phyloP scores from a whole-genome alignment of 2,888 invertebrate species.

The Drosophila quinaria region DNA sequence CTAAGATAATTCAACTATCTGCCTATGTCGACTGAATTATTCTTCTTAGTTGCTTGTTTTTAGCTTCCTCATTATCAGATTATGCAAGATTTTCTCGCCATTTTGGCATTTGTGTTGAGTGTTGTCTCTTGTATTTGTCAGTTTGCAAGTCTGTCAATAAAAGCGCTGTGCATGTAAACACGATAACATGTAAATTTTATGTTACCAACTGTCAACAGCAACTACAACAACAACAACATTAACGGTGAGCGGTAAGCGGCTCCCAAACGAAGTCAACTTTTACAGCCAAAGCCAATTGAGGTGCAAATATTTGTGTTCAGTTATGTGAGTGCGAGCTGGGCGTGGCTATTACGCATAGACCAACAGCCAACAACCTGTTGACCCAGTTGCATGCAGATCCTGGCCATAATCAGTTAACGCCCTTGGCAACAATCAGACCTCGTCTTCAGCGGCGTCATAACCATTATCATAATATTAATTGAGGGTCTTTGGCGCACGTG shows the following conservation, averaged over 20 bases:
- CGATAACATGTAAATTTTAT: slow-evolving; percentile 76
- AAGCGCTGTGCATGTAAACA: slow-evolving; percentile 55
- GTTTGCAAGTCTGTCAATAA: slow-evolving; percentile 63
- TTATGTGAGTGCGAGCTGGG: slow-evolving; percentile 44
- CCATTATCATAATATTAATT: slow-evolving; percentile 32
- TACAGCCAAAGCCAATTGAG: slow-evolving; percentile 48
- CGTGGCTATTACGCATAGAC: slow-evolving; percentile 54
- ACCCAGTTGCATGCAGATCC: slow-evolving; percentile 47
- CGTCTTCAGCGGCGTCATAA: slow-evolving; percentile 35
- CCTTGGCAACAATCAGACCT: slow-evolving; percentile 47
- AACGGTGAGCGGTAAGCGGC: slow-evolving; percentile 15
- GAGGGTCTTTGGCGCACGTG: slow-evolving; percentile 54
- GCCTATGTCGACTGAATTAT: not conserved
- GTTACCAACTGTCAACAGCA: slow-evolving; percentile 68
- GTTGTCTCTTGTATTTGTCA: slow-evolving; percentile 37
- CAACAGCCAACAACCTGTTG: slow-evolving; percentile 27
- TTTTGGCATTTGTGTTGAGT: slow-evolving; percentile 49
- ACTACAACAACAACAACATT: slow-evolving; percentile 1
- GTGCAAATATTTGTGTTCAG: slow-evolving; percentile 62
- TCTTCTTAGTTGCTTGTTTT: not conserved
- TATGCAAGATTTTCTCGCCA: slow-evolving; percentile 53
- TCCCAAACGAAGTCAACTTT: slow-evolving; percentile 53
- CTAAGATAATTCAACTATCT: too few species aligned
- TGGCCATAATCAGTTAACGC: slow-evolving; percentile 44
- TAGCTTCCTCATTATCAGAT: slow-evolving; percentile 44